phyloP scores from a whole-genome alignment of 1,140 invertebrate genomes.

The Drosophila erecta region DNA sequence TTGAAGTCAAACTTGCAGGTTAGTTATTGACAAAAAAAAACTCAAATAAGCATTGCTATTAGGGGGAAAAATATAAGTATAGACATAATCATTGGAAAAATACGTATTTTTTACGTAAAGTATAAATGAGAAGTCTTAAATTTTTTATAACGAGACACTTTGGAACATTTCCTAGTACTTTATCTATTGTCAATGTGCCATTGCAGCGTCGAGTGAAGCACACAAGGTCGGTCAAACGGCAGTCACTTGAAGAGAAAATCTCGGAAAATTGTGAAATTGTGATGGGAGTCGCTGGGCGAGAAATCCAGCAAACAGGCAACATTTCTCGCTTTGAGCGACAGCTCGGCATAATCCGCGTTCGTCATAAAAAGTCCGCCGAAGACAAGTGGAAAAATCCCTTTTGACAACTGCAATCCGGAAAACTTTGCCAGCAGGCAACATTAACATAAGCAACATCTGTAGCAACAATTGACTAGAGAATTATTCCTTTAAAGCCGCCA shows the following conservation, averaged over 20 bases:
- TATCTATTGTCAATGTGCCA: conserved; percentile 1
- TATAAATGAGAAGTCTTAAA: too few species aligned
- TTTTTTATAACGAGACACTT: too few species aligned
- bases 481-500: not conserved
- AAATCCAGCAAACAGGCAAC: conserved; percentile 7
- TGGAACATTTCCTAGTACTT: not conserved
- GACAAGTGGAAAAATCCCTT: conserved; percentile 73
- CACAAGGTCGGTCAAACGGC: conserved; percentile 15
- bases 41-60: not conserved
- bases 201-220: conserved; percentile 21
- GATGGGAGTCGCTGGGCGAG: not conserved
- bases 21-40: not conserved
- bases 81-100: not conserved
- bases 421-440: conserved; percentile 5
- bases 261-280: conserved; percentile 14
- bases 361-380: conserved; percentile 42
- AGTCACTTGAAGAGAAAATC: conserved; percentile 25
- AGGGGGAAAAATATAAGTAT: not conserved
- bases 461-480: not conserved
- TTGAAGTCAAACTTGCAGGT: not conserved
- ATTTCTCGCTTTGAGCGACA: conserved; percentile 26
- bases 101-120: not conserved
- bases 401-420: conserved; percentile 56
- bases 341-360: conserved; percentile 44
- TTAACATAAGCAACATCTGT: not conserved